These are phyloP conservation scores for Callipepla squamata DNA, from an alignment of 2,113 vertebrate species.

Conservation along the genomic window DNA sequence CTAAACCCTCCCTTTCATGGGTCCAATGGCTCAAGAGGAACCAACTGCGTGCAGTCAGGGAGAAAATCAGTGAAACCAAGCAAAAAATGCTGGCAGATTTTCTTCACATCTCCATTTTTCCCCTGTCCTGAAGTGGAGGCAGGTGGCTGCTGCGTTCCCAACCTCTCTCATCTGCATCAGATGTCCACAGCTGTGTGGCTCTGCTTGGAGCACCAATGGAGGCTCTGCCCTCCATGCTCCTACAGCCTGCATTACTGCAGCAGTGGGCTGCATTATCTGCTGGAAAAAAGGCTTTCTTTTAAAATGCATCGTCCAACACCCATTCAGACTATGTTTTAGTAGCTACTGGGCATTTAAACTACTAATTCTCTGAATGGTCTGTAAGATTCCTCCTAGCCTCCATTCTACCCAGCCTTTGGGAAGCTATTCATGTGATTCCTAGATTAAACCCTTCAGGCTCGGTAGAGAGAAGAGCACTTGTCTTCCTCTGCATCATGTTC, in stretches of 20 bases:
- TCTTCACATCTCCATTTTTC: neutral
- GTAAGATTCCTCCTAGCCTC: neutral
- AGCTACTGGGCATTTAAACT: neutral
- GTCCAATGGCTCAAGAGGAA: neutral
- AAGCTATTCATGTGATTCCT: neutral
- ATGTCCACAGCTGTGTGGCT: neutral
- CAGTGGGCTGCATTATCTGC: rapidly evolving
- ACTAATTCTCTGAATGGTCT: neutral
- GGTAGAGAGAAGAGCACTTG: neutral
- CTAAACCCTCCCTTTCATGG: neutral
- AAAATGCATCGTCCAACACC: neutral
- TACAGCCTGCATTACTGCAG: neutral
- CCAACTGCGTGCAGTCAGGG: neutral
- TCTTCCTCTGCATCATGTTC: slow-evolving; percentile 9
- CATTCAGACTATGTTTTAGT: neutral
- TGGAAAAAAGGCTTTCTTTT: neutral
- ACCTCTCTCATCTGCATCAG: neutral
- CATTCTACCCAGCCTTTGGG: neutral
- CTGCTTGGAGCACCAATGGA: neutral
- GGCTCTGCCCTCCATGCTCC: neutral
- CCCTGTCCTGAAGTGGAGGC: rapidly evolving
- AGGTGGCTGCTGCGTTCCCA: neutral
- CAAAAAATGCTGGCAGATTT: neutral
- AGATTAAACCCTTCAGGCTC: neutral
- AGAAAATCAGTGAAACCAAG: neutral